These are phyloP conservation scores for Thermophis baileyi DNA, from an alignment of 2,113 vertebrate species.

Conservation along the genomic window DNA sequence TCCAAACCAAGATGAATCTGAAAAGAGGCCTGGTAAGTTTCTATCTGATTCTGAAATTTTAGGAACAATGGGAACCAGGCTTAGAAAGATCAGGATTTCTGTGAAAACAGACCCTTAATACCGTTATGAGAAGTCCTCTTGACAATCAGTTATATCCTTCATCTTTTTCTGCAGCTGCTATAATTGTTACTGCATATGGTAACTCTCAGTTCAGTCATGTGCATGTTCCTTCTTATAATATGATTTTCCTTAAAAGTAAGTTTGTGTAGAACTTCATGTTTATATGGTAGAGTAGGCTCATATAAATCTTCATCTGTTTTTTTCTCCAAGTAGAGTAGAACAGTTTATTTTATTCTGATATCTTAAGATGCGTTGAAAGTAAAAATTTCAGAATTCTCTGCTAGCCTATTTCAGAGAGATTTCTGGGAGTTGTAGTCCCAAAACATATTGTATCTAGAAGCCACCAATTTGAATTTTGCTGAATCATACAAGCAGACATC, in stretches of 20 bases:
- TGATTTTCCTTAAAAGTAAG: background rate
- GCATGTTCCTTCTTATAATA: background rate
- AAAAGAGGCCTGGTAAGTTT: background rate
- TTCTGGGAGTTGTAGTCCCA: background rate
- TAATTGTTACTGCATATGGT: background rate
- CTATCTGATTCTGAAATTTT: background rate
- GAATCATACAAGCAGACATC: background rate
- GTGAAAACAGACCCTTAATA: background rate
- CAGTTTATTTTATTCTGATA: background rate
- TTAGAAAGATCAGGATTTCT: background rate
- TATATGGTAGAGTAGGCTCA: background rate
- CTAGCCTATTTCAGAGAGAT: background rate
- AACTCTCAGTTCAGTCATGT: background rate
- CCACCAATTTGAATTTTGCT: background rate
- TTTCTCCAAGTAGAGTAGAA: background rate
- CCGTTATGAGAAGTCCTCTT: background rate
- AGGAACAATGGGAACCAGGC: background rate
- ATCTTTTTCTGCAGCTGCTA: background rate
- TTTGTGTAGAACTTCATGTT: background rate
- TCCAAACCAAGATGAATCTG: background rate
- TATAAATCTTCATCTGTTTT: background rate
- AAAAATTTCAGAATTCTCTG: background rate
- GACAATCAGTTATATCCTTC: background rate
- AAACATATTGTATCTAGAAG: background rate
- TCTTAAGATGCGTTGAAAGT: background rate